Conservation (phyloP, 1,140 invertebrate genomes). For the Neoseiulus cucumeris region DNA sequence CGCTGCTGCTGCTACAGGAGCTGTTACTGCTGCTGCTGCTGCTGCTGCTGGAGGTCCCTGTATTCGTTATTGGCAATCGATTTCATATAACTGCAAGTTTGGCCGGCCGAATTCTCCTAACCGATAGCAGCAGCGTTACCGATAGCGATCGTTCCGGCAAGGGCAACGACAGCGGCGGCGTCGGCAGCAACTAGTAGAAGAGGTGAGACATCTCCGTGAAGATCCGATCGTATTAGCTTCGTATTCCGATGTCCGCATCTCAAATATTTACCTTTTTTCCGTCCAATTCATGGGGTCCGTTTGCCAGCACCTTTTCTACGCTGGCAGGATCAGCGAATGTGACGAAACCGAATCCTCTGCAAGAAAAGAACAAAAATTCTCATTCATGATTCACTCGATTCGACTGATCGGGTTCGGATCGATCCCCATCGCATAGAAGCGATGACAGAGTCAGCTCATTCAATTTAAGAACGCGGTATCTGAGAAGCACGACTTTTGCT, state of each 20-base stretch:
- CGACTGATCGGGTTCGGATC: neutral
- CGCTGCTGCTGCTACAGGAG: neutral
- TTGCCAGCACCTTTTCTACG: slow-evolving; percentile 33
- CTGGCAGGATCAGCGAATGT: slow-evolving; percentile 29
- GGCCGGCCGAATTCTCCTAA: no score
- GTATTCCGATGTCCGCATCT: no score
- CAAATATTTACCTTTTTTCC: slow-evolving; percentile 60
- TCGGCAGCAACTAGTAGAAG: no score
- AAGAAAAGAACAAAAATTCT: slow-evolving; percentile 29
- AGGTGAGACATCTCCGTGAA: no score
- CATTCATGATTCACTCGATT: slow-evolving; percentile 11
- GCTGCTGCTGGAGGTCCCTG: neutral
- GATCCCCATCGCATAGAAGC: slow-evolving; percentile 6
- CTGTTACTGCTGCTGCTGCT: neutral
- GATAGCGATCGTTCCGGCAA: no score
- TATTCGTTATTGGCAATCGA: neutral
- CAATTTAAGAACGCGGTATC: no score
- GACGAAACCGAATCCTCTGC: slow-evolving; percentile 70
- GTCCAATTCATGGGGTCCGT: slow-evolving; percentile 72
- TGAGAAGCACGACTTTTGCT: no score
- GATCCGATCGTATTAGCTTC: no score
- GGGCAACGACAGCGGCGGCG: no score
- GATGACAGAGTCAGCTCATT: neutral
- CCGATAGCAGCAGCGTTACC: no score
- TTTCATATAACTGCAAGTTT: no score